Conservation (phyloP, 2,888 invertebrate genomes). For the Macrophya alboannulata region DNA sequence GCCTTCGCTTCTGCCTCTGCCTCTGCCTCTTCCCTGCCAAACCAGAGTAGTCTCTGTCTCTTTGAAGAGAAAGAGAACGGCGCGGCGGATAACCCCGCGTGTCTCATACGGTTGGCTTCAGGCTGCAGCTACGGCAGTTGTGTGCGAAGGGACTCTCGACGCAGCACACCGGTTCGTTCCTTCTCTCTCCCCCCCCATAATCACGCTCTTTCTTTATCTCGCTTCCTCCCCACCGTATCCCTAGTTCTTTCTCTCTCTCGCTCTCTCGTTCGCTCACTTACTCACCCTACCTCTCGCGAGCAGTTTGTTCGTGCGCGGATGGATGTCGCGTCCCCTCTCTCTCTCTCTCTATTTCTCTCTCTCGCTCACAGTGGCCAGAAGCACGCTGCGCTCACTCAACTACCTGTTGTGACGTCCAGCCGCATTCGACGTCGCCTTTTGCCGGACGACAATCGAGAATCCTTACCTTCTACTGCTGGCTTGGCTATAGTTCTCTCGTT, state of each 20-base stretch:
- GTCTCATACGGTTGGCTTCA: conserved; percentile 47
- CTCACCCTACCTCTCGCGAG: conserved; percentile 62
- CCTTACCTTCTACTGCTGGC: background rate
- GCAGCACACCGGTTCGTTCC: conserved; percentile 50
- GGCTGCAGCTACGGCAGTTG: conserved; percentile 52
- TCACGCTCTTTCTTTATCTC: conserved; percentile 31
- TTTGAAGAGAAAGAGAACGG: conserved; percentile 49
- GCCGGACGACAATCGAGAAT: conserved; percentile 52
- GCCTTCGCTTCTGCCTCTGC: background rate
- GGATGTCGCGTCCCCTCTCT: conserved; percentile 56
- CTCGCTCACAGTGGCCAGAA: conserved; percentile 67
- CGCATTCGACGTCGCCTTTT: conserved; percentile 63
- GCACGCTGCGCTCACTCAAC: conserved; percentile 74
- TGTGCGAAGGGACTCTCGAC: conserved; percentile 45
- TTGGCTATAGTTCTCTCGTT: conserved; percentile 15
- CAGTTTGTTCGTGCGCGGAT: conserved; percentile 53
- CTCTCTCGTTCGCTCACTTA: conserved; percentile 57
- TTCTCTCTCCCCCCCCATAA: conserved; percentile 40
- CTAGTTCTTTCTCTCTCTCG: conserved; percentile 51
- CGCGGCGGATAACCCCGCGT: conserved; percentile 39
- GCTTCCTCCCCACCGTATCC: conserved; percentile 61
- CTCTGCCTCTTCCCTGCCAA: conserved; percentile 27
- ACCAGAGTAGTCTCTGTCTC: conserved; percentile 39
- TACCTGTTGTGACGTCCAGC: conserved; percentile 77
- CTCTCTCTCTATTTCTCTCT: conserved; percentile 64